Evolutionary conservation across 37 sponge, comb jelly and placozoan genomes (phyloP).

Genomic region (Cladorhizidae sp.): DNA sequence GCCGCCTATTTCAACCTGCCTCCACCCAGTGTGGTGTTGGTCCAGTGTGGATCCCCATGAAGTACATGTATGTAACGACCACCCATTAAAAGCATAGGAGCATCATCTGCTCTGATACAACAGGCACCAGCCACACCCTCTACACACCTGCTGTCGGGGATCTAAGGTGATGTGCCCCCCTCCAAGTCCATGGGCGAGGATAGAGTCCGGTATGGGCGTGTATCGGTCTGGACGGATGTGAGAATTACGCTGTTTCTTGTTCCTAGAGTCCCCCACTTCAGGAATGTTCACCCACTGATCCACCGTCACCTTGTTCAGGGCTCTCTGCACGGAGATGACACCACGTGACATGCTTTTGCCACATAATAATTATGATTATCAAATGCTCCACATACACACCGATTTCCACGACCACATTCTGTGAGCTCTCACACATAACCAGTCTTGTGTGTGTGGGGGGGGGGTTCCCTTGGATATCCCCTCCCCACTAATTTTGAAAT

Average conservation of each 20-base stretch:
- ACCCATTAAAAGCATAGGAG: not conserved
- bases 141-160: slow-evolving; percentile 65
- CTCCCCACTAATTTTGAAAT: no score
- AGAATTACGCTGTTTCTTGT: slow-evolving; percentile 89
- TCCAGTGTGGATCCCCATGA: no score
- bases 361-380: no score
- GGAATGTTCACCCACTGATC: slow-evolving; percentile 94
- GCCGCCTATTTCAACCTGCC: no score
- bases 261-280: slow-evolving; percentile 89
- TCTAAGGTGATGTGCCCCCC: slow-evolving; percentile 43
- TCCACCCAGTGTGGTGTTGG: no score
- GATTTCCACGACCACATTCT: no score
- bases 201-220: slow-evolving; percentile 91
- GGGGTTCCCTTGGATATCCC: no score
- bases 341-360: no score
- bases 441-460: no score
- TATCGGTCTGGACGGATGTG: slow-evolving; percentile 73
- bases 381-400: no score
- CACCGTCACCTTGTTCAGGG: slow-evolving; percentile 70
- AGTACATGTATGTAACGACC: no score
- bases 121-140: not conserved
- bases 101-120: not conserved
- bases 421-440: no score
- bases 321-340: slow-evolving; percentile 50
- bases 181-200: slow-evolving; percentile 56